Percentiles rank a stretch among this genome's conserved stretches.
These are phyloP conservation scores for Otus sunia DNA, from an alignment of 2,113 vertebrate species.

Conservation along the genomic window DNA sequence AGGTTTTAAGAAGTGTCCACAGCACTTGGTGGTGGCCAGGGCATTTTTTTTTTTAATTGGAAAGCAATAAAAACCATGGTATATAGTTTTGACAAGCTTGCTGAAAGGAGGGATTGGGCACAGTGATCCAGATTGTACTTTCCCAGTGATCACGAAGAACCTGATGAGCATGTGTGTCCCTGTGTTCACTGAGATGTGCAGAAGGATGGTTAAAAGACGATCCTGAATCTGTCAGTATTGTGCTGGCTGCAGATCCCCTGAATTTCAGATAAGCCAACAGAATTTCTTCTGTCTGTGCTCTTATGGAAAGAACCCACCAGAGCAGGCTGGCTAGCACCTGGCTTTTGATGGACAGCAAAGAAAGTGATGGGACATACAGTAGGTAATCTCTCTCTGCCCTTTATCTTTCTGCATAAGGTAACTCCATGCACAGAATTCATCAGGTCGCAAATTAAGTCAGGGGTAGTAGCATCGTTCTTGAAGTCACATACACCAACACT, in stretches of 20 bases:
- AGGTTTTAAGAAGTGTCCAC: not conserved
- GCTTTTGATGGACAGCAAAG: not conserved
- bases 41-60: not conserved
- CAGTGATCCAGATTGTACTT: not conserved
- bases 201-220: not conserved
- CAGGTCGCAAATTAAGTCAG: not conserved
- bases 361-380: not conserved
- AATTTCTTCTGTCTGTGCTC: not conserved
- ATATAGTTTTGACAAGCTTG: not conserved
- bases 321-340: not conserved
- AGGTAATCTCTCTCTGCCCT: not conserved
- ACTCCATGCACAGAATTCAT: not conserved
- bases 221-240: not conserved
- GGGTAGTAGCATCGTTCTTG: not conserved
- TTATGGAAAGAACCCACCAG: not conserved
- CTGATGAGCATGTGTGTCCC: not conserved
- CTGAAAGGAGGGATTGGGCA: not conserved
- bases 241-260: not conserved
- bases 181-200: not conserved
- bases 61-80: not conserved
- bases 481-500: not conserved
- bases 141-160: not conserved
- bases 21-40: not conserved
- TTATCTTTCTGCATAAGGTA: not conserved
- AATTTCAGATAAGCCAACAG: not conserved